Evolutionary conservation across 1,140 invertebrate genomes (phyloP).

Genomic region (Pseudomyrmex cubaensis): DNA sequence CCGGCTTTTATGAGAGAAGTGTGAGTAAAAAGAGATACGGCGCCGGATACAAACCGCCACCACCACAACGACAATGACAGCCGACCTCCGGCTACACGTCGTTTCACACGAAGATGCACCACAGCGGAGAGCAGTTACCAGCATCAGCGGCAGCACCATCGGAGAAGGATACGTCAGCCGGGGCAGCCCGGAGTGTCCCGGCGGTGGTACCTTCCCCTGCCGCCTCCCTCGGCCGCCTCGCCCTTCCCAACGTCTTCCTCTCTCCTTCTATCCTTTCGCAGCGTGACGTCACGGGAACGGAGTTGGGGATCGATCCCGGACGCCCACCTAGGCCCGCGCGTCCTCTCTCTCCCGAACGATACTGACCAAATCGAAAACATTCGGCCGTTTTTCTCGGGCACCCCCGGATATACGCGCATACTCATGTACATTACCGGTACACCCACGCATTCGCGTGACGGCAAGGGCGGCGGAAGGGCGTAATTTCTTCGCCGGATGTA

Average conservation of each 20-base stretch:
- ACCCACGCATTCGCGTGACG: conserved; percentile 3
- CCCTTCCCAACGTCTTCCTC: conserved; percentile 32
- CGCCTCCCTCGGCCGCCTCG: not conserved
- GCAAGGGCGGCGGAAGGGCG: conserved; percentile 36
- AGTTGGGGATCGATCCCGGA: conserved; percentile 72
- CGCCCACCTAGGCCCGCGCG: conserved; percentile 52
- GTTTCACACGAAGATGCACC: conserved; percentile 54
- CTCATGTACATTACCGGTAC: conserved; percentile 6
- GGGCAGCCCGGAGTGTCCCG: conserved; percentile 66
- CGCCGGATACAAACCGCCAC: conserved; percentile 29
- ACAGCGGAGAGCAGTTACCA: conserved; percentile 14
- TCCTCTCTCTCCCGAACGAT: conserved; percentile 35
- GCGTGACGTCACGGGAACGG: conserved; percentile 73
- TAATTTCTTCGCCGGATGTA: conserved; percentile 37
- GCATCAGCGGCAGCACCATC: conserved; percentile 51
- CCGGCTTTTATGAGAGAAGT: not conserved
- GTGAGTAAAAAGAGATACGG: too few species aligned
- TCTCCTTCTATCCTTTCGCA: conserved; percentile 41
- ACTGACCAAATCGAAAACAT: conserved; percentile 70
- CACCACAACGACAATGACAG: conserved; percentile 7
- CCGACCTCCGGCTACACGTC: conserved; percentile 43
- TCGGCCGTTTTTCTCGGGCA: conserved; percentile 39
- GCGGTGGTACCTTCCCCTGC: conserved; percentile 15
- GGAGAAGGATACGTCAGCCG: conserved; percentile 44
- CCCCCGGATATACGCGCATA: conserved; percentile 33